phyloP scores from a whole-genome alignment of 2,113 vertebrate species.

The Myocastor coypus region DNA sequence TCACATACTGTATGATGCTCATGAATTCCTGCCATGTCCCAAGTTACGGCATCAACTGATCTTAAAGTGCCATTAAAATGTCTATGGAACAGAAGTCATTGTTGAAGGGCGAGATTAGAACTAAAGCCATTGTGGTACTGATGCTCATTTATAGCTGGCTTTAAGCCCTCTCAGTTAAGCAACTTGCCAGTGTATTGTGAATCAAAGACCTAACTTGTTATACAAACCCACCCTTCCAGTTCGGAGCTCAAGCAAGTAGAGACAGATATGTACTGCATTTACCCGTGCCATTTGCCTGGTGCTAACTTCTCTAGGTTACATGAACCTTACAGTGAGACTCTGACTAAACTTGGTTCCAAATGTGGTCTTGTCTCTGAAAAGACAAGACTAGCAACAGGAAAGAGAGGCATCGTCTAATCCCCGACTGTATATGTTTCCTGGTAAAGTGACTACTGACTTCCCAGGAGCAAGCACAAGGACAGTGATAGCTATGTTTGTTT shows the following conservation, averaged over 20 bases:
- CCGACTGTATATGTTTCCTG: neutral
- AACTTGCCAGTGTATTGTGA: neutral
- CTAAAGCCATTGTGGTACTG: neutral
- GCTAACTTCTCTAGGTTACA: neutral
- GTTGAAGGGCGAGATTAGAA: neutral
- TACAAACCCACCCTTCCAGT: constrained; percentile 62
- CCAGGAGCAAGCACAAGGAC: constrained; percentile 9
- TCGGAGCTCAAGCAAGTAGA: constrained; percentile 67
- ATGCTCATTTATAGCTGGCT: neutral
- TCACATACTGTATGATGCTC: neutral
- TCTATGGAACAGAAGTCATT: neutral
- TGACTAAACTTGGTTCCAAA: neutral
- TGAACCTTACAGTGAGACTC: constrained; percentile 18
- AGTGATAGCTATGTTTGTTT: constrained; percentile 26
- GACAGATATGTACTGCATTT: constrained; percentile 25
- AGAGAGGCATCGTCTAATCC: neutral
- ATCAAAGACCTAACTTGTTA: constrained; percentile 48
- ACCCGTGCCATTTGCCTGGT: neutral
- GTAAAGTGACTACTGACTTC: constrained; percentile 42
- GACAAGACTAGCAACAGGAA: neutral
- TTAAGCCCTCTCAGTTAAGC: neutral
- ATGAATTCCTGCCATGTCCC: neutral
- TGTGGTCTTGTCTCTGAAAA: constrained; percentile 12
- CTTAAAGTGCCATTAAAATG: neutral
- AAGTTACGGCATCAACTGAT: neutral